Evolutionary conservation across 2,888 invertebrate species (phyloP), one percentile per base, ranked within the genome.

Genomic region (Clitarchus hookeri): DNA sequence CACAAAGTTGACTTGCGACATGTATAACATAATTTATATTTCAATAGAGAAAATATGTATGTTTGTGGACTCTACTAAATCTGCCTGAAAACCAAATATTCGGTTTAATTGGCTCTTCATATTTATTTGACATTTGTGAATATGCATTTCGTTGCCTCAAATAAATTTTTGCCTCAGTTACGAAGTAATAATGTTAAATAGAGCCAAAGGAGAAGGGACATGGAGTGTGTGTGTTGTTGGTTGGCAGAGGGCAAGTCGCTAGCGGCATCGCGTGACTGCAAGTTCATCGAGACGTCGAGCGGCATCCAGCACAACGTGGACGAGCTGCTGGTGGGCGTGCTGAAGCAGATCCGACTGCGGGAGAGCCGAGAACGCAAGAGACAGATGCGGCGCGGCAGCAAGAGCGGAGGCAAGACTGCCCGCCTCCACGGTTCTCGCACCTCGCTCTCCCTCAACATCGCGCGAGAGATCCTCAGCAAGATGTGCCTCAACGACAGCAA

Each of bases 281-380:
- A 98, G 92, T 98, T 98, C 93, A 98, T 98, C 90, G 98, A 99
- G 92, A 98, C 98, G 1, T 98, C 98, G 3, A 97, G 98, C 86
- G 98, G 98, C 54, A 96, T 99, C 90, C 98, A 99, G 92, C 98
- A 98, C 93, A 98, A 98, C 92, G 98, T 99, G 86, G 98, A 99
- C 92, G 98, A 99, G 90, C 94, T 99, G 87, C 94, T 99, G 48
- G 98, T 98, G 87, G 99, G 98, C 0, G 94, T 98, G 85, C 94
- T 99, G 85, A 97, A 97, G 88, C 93, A 93, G 90, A 96, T 97
- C 90, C 94, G 96, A 4, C 92, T 97, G 85, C 94, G 96, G 88
- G 96, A 96, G 90, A 94, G 93, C 86, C 93, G 96, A 44, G 96
- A 95, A 89, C 96, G 95, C 92, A 96, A 96, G 90, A 94, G 94